These are phyloP conservation scores for Lycaena phlaeas DNA, from an alignment of 2,888 invertebrate species.

Conservation along the genomic window DNA sequence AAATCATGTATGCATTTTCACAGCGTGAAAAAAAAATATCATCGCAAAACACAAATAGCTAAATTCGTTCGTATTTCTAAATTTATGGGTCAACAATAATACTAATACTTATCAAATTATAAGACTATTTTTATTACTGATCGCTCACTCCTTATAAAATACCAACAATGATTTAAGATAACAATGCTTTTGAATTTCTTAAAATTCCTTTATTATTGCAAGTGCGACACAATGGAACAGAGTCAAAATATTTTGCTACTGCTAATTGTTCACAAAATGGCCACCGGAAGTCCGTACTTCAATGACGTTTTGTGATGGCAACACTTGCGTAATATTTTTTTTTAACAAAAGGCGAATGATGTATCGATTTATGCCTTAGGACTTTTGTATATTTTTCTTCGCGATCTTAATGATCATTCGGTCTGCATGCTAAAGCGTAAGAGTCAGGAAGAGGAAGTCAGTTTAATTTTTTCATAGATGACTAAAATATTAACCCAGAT, in stretches of 20 bases:
- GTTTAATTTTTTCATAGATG: no score
- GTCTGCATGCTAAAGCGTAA: no score
- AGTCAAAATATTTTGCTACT: slow-evolving; percentile 56
- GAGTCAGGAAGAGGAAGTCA: no score
- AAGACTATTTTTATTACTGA: not conserved
- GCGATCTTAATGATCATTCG: no score
- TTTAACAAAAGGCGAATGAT: slow-evolving; percentile 29
- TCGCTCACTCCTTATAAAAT: slow-evolving; percentile 20
- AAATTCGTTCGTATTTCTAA: no score
- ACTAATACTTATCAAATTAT: not conserved
- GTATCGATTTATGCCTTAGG: slow-evolving; percentile 29
- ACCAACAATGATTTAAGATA: slow-evolving; percentile 13
- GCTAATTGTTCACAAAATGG: slow-evolving; percentile 41
- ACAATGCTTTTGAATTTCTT: slow-evolving; percentile 29
- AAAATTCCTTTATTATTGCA: slow-evolving; percentile 42
- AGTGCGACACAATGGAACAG: slow-evolving; percentile 38
- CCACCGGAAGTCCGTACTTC: slow-evolving; percentile 49
- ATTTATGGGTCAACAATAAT: no score
- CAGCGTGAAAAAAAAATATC: no score
- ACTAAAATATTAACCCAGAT: no score
- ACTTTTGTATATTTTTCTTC: no score
- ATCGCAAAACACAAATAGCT: no score
- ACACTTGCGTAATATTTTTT: slow-evolving; percentile 30
- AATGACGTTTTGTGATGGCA: slow-evolving; percentile 16
- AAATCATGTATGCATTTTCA: no score